These are phyloP conservation scores for Melanogrammus aeglefinus DNA, from an alignment of 2,797 vertebrate species.

Conservation along the genomic window DNA sequence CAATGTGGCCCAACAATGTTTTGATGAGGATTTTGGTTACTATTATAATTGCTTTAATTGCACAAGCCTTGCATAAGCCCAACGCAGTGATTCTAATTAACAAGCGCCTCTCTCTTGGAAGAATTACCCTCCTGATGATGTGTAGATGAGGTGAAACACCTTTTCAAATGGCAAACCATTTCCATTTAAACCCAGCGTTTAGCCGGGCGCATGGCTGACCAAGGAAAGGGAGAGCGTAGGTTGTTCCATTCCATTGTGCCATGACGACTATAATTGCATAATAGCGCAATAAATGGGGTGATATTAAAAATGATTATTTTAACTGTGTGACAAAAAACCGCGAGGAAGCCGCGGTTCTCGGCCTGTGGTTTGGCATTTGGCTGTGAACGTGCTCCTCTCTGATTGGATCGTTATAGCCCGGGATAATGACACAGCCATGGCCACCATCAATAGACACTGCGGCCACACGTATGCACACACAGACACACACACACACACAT, in stretches of 20 bases:
- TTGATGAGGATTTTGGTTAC: too few relatives aligned
- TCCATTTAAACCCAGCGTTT: neutral
- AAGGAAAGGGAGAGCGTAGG: neutral
- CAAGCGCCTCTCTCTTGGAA: too few relatives aligned
- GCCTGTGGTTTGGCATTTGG: neutral
- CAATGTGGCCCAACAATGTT: too few relatives aligned
- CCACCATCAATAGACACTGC: neutral
- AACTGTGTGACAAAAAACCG: neutral
- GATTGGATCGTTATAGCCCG: neutral
- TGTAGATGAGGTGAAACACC: neutral
- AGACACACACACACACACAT: too few relatives aligned
- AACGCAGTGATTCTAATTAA: neutral
- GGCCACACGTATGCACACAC: too few relatives aligned
- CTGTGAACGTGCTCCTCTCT: neutral
- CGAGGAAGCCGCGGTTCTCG: neutral
- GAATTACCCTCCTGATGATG: neutral
- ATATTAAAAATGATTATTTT: neutral
- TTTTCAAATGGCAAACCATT: neutral
- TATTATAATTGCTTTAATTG: too few relatives aligned
- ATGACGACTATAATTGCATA: neutral
- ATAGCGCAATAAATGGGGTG: too few relatives aligned
- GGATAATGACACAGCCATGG: neutral
- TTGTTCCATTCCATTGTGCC: neutral
- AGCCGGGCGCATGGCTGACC: neutral
- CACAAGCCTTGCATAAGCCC: neutral